phyloP scores from a whole-genome alignment of 2,888 invertebrate genomes.

The Leucophora obtusa region DNA sequence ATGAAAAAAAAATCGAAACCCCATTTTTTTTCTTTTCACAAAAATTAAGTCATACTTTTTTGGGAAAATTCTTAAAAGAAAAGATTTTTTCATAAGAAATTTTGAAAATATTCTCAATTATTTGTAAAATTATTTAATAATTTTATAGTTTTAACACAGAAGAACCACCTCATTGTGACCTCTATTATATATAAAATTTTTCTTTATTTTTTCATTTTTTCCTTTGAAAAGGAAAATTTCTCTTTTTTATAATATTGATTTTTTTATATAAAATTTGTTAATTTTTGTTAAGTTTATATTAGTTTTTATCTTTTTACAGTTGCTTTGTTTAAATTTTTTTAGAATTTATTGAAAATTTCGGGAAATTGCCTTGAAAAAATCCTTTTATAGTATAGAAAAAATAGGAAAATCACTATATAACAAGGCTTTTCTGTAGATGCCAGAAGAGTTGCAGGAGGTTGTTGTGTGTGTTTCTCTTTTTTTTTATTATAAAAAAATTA shows the following conservation, averaged over 20 bases:
- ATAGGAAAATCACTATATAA: conserved; percentile 38
- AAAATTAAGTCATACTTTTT: conserved; percentile 35
- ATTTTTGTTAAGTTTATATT: neutral
- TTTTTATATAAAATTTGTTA: conserved; percentile 10
- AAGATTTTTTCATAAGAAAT: conserved; percentile 5
- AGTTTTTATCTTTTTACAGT: neutral
- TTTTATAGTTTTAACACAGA: neutral
- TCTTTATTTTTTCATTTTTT: conserved; percentile 21
- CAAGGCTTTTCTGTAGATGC: conserved; percentile 22
- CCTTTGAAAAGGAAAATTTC: conserved; percentile 20
- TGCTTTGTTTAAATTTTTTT: conserved; percentile 11
- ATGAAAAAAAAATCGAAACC: conserved; percentile 68
- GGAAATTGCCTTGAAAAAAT: conserved; percentile 43
- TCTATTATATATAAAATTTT: conserved; percentile 34
- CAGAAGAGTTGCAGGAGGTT: conserved; percentile 31
- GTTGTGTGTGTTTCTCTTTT: conserved; percentile 33
- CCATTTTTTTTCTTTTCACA: conserved; percentile 55
- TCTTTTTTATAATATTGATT: conserved; percentile 50
- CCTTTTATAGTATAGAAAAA: conserved; percentile 31
- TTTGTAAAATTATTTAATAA: neutral
- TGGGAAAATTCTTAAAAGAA: neutral
- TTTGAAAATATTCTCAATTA: neutral
- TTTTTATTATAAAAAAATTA: conserved; percentile 16
- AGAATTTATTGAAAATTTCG: neutral
- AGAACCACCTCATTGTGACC: conserved; percentile 33